Evolutionary conservation across 2,888 invertebrate genomes (phyloP).

Genomic region (Drosophila siamana): DNA sequence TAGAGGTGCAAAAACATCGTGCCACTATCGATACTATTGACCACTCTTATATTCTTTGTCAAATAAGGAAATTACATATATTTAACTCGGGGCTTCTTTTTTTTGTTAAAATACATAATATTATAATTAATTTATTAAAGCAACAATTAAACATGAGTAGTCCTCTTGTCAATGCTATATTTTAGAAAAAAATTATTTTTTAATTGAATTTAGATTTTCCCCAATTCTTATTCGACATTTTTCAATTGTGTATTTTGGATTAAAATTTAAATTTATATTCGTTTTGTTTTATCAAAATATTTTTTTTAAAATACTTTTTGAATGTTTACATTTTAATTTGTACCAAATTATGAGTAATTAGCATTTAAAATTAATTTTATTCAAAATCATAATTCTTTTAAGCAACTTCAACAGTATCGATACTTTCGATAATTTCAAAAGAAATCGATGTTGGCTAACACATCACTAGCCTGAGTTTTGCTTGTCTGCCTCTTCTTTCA

Average conservation of each 20-base stretch:
- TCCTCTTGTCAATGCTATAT: not conserved
- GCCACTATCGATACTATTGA: not conserved
- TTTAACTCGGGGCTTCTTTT: too few relatives aligned
- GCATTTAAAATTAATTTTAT: too few relatives aligned
- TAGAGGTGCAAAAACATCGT: not conserved
- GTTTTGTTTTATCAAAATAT: not conserved
- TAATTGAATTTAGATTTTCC: too few relatives aligned
- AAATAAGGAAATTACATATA: too few relatives aligned
- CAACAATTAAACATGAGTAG: too few relatives aligned
- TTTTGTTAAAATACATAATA: too few relatives aligned
- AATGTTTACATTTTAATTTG: not conserved
- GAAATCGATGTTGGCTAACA: not conserved
- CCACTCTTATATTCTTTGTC: not conserved
- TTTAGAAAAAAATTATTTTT: too few relatives aligned
- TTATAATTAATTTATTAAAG: too few relatives aligned
- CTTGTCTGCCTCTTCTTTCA: constrained; percentile 10
- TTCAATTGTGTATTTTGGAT: too few relatives aligned
- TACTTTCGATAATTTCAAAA: not conserved
- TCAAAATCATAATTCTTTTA: too few relatives aligned
- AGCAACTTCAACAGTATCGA: not conserved
- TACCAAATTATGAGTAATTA: too few relatives aligned
- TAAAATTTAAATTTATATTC: not conserved
- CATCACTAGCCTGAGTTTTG: not conserved
- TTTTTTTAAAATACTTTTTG: not conserved
- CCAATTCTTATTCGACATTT: too few relatives aligned